Base-by-base conservation (phyloP, 2,888 invertebrate species). In the Lasius platythorax region DNA sequence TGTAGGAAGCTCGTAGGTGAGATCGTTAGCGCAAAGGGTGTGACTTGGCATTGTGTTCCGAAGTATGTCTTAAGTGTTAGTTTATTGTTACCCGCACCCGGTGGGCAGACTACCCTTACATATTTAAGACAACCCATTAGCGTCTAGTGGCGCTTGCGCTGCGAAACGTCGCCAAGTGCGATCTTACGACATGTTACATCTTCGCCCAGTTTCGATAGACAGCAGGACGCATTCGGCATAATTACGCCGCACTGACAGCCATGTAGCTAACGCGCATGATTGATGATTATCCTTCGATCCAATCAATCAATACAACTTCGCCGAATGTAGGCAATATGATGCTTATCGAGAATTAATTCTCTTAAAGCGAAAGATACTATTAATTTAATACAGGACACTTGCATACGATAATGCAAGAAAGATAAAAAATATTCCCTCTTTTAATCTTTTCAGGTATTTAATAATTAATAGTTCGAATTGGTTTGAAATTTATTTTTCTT, bases 31-130 rank as follows among this genome's bases (percentile, higher is more conserved):
- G 91, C 90, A 87, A 90, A 92, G 93, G 93, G 93, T 92, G 94
- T 91, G 93, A 94, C 93, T 92, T 91, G 78, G 91, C 93, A 94
- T 94, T 94, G 94, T 95, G 92, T 87, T 92, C 89, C 89, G 89
- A 92, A 93, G 93, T 91, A 87, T 87, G 88, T 87, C 91, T 89
- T 88, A 92, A 94, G 94, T 95, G 94, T 95, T 94, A 90, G 94
- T 94, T 94, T 94, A 95, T 95, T 94, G 94, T 94, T 95, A 94
- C 93, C 92, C 92, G 92, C 92, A 93, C 93, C 94, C 94, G 92
- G 89, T 94, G 94, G 94, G 93, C 93, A 94, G 90, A 85, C 89
- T 85, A 50, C 83, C 86, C 89, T 90, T 93, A 88, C 91, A 94
- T 94, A 93, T 94, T 94, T 92, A 92, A 93, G 87, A 72, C 79